Conservation (phyloP, 2,113 vertebrate species). For the Amphiprion ocellaris region DNA sequence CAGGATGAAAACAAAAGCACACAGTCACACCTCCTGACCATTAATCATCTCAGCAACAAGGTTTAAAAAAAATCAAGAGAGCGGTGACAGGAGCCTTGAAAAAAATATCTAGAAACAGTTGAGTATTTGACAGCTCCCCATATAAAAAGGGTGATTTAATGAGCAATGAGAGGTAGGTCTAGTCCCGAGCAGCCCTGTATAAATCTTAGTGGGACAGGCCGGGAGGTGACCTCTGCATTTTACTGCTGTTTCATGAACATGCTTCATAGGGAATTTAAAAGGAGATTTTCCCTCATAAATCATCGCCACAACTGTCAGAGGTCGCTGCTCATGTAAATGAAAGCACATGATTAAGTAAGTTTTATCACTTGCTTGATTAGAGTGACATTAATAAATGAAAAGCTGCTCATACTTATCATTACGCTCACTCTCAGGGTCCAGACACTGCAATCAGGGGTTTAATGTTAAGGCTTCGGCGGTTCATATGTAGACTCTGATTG, state of each 20-base stretch:
- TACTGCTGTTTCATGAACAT: constrained; percentile 48
- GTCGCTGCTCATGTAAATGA: constrained; percentile 48
- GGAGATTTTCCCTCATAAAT: constrained; percentile 45
- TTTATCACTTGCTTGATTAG: constrained; percentile 61
- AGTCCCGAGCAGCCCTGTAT: constrained; percentile 9
- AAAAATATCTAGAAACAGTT: constrained; percentile 33
- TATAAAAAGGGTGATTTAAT: constrained; percentile 59
- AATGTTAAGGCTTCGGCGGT: constrained; percentile 15
- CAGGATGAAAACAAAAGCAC: not conserved
- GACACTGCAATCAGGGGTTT: constrained; percentile 55
- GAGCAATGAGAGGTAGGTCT: constrained; percentile 36
- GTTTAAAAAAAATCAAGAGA: constrained; percentile 10
- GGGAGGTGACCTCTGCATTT: constrained; percentile 63
- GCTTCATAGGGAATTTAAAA: constrained; percentile 40
- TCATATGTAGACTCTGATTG: constrained; percentile 39
- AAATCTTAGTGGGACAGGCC: constrained; percentile 44
- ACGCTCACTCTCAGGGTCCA: constrained; percentile 35
- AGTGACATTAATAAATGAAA: constrained; percentile 57
- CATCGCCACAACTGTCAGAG: constrained; percentile 30
- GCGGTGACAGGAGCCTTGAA: constrained; percentile 45
- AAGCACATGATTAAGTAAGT: constrained; percentile 33
- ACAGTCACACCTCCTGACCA: not conserved
- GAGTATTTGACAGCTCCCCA: constrained; percentile 43
- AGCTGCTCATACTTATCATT: constrained; percentile 24
- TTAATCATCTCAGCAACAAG: constrained; percentile 51